Conservation (phyloP, 2,113 vertebrate genomes). For the Hippocampus mohnikei region DNA sequence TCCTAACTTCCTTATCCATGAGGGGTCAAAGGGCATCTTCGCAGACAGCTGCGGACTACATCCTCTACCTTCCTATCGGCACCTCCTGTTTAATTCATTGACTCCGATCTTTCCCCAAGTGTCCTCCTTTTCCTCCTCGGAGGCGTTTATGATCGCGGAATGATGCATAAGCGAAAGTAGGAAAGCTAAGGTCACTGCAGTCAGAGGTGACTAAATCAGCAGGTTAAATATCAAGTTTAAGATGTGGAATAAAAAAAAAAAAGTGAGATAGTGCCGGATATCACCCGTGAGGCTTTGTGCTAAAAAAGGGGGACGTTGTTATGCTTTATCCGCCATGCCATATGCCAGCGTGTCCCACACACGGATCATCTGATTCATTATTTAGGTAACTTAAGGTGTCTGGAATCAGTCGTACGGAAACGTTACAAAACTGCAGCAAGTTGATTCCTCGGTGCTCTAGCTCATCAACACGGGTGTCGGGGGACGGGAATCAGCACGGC, state of each 20-base stretch:
- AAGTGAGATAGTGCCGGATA: not conserved
- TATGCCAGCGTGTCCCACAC: slow-evolving; percentile 43
- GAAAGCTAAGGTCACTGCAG: slow-evolving; percentile 46
- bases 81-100: slow-evolving; percentile 69
- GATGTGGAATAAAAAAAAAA: not conserved
- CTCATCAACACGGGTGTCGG: slow-evolving; percentile 49
- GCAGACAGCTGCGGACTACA: slow-evolving; percentile 58
- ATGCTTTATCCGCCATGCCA: slow-evolving; percentile 26
- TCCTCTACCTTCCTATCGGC: slow-evolving; percentile 51
- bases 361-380: slow-evolving; percentile 69
- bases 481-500: slow-evolving; percentile 38
- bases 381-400: slow-evolving; percentile 71
- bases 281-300: not conserved
- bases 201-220: slow-evolving; percentile 54
- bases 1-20: slow-evolving; percentile 64
- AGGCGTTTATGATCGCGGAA: slow-evolving; percentile 48
- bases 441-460: slow-evolving; percentile 54
- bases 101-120: slow-evolving; percentile 30
- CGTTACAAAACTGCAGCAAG: slow-evolving; percentile 69
- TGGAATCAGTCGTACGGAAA: slow-evolving; percentile 57
- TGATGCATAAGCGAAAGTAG: slow-evolving; percentile 54
- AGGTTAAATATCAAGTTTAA: slow-evolving; percentile 56
- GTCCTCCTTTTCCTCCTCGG: slow-evolving; percentile 32
- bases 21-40: slow-evolving; percentile 60
- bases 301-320: slow-evolving; percentile 27